These are phyloP conservation scores for Lophochroa leadbeateri DNA, from an alignment of 2,113 vertebrate genomes.

Conservation along the genomic window DNA sequence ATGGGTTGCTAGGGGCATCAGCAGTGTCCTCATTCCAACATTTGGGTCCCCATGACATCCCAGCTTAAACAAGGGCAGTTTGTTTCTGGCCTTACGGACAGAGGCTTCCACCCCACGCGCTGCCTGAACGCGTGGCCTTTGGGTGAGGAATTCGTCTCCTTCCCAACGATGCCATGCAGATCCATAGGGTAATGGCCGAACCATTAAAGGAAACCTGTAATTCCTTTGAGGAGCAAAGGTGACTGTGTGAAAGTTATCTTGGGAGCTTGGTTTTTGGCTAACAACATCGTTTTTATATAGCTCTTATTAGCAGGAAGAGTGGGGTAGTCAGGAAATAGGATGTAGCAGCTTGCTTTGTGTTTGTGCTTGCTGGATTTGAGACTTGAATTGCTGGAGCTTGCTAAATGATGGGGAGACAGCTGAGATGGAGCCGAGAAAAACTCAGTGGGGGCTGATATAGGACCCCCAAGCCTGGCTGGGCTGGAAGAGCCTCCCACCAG, in stretches of 20 bases:
- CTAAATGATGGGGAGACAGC: neutral
- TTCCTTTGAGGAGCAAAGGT: neutral
- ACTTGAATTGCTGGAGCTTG: neutral
- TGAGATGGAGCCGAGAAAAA: neutral
- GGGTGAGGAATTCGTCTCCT: neutral
- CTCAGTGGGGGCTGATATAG: neutral
- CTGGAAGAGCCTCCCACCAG: neutral
- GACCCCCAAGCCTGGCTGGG: rapidly evolving
- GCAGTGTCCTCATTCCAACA: too few species aligned
- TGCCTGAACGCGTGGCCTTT: neutral
- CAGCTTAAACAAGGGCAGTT: constrained; percentile 55
- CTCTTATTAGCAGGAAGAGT: neutral
- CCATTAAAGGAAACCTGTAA: neutral
- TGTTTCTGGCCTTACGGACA: constrained; percentile 10
- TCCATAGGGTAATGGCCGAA: neutral
- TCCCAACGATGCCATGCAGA: neutral
- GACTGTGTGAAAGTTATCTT: neutral
- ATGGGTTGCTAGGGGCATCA: too few species aligned
- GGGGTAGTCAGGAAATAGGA: neutral
- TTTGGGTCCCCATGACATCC: too few species aligned
- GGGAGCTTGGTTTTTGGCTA: neutral
- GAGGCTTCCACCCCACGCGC: neutral
- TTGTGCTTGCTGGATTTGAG: neutral
- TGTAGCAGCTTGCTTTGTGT: neutral
- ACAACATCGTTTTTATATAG: rapidly evolving